Evolutionary conservation across 2,797 vertebrate species (phyloP).

Genomic region (Notolabrus celidotus): DNA sequence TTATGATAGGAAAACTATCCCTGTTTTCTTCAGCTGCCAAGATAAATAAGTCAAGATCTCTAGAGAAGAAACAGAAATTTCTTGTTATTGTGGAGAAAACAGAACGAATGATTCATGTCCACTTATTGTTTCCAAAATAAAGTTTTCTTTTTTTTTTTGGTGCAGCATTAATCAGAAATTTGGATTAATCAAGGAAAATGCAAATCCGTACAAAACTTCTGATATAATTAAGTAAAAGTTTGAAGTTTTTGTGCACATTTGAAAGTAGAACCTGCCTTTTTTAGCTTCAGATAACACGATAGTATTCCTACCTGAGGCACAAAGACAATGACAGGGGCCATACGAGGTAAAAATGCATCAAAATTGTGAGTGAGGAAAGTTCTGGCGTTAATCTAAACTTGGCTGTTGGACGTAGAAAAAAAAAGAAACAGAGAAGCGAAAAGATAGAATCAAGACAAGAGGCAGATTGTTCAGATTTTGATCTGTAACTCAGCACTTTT

Average conservation of each 20-base stretch:
- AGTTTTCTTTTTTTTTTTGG: too few relatives aligned
- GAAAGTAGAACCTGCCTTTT: not conserved
- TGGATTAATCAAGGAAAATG: too few relatives aligned
- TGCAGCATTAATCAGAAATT: too few relatives aligned
- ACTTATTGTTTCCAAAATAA: too few relatives aligned
- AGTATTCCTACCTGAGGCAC: slow-evolving; percentile 5
- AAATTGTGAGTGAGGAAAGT: slow-evolving; percentile 24
- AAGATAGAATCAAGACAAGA: slow-evolving; percentile 67
- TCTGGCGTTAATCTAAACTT: slow-evolving; percentile 59
- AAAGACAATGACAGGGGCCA: slow-evolving; percentile 27
- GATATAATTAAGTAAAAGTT: too few relatives aligned
- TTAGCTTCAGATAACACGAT: not conserved
- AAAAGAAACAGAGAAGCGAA: slow-evolving; percentile 3
- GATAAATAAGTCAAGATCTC: too few relatives aligned
- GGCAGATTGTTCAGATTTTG: slow-evolving; percentile 71
- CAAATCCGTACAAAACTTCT: too few relatives aligned
- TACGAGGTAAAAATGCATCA: slow-evolving; percentile 38
- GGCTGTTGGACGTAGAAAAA: slow-evolving; percentile 48
- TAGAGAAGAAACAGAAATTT: too few relatives aligned
- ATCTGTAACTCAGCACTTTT: slow-evolving; percentile 75
- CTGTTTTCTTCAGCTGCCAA: too few relatives aligned
- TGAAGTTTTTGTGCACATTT: not conserved
- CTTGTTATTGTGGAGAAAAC: too few relatives aligned
- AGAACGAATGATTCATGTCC: too few relatives aligned
- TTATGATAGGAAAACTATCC: too few relatives aligned